Conservation (phyloP, 2,888 invertebrate species). For the Mythimna impura region DNA sequence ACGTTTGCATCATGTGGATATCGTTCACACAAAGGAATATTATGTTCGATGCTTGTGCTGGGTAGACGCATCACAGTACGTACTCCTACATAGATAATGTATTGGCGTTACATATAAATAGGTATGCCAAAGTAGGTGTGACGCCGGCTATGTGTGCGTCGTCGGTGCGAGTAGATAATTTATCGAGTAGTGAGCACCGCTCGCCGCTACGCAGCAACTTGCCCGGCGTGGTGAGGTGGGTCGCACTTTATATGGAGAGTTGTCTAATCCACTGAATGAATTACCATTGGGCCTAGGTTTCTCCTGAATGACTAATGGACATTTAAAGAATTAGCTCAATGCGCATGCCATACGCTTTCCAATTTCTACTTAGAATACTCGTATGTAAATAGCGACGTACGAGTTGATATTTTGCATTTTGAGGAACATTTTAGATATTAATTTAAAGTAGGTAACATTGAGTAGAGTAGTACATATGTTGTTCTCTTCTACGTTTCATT, state of each 20-base stretch:
- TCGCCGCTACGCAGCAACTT: slow-evolving; percentile 64
- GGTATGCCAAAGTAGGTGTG: slow-evolving; percentile 63
- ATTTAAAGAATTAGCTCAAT: slow-evolving; percentile 83
- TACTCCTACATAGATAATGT: slow-evolving; percentile 61
- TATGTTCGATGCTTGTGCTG: slow-evolving; percentile 58
- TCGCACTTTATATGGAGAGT: slow-evolving; percentile 87
- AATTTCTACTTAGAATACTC: slow-evolving; percentile 64
- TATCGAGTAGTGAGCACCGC: slow-evolving; percentile 76
- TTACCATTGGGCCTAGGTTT: slow-evolving; percentile 84
- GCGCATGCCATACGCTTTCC: slow-evolving; percentile 78
- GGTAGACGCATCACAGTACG: slow-evolving; percentile 68
- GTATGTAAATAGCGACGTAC: slow-evolving; percentile 48
- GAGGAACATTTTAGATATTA: neutral
- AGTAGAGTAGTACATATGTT: too few relatives aligned
- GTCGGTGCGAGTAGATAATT: slow-evolving; percentile 80
- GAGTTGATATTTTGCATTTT: slow-evolving; percentile 30
- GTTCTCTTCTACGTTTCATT: neutral
- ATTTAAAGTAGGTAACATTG: neutral
- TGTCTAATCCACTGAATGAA: slow-evolving; percentile 86
- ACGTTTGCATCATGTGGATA: slow-evolving; percentile 63
- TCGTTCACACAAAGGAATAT: slow-evolving; percentile 78
- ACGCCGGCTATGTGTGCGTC: slow-evolving; percentile 57
- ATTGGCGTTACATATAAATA: slow-evolving; percentile 68
- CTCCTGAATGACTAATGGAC: slow-evolving; percentile 86
- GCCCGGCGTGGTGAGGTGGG: slow-evolving; percentile 73